Evolutionary conservation across 2,797 vertebrate species (phyloP).

Genomic region (Vipera latastei): DNA sequence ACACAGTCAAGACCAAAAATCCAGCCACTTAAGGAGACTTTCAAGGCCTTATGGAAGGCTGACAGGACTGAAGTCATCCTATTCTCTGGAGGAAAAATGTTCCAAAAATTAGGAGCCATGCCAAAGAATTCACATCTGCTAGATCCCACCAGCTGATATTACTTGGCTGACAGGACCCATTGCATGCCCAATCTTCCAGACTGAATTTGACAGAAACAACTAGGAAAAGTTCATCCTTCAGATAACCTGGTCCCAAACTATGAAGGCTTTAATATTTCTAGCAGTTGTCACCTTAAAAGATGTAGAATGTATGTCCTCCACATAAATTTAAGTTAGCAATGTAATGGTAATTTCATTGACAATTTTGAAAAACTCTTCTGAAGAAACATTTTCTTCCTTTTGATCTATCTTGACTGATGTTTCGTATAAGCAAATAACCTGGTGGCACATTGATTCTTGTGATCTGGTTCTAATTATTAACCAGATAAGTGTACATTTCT

Average conservation of each 20-base stretch:
- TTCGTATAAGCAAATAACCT: neutral
- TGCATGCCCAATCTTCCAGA: neutral
- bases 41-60: no score
- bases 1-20: neutral
- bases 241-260: neutral
- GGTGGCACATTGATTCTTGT: neutral
- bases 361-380: neutral
- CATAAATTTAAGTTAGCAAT: neutral
- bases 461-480: neutral
- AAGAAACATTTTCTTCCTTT: neutral
- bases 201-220: neutral
- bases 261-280: neutral
- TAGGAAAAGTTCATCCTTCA: neutral
- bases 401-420: neutral
- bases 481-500: neutral
- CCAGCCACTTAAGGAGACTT: no score
- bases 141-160: neutral
- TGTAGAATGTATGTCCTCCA: neutral
- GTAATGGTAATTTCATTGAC: neutral
- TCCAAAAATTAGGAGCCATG: neutral
- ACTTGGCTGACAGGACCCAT: neutral
- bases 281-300: neutral
- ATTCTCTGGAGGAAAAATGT: no score
- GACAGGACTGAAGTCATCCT: no score
- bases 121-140: neutral